These are phyloP conservation scores for Tetragonula clypearis DNA, from an alignment of 1,140 invertebrate genomes.

Conservation along the genomic window DNA sequence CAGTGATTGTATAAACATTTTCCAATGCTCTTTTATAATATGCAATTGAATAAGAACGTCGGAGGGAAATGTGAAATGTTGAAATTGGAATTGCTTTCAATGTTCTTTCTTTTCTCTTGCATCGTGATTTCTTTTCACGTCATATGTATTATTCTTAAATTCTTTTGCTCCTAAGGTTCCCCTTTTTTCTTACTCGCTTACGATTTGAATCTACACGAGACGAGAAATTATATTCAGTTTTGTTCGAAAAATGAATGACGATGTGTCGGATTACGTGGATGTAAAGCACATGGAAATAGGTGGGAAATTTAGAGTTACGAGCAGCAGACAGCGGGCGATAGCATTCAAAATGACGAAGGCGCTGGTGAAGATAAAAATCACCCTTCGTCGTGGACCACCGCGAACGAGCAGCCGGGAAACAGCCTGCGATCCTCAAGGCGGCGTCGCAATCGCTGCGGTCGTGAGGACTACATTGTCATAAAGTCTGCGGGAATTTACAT, in stretches of 20 bases:
- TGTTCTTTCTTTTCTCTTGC: too few relatives aligned
- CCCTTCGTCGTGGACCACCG: slow-evolving; percentile 59
- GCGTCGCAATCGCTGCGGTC: slow-evolving; percentile 61
- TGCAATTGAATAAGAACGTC: neutral
- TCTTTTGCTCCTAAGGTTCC: neutral
- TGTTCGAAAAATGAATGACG: neutral
- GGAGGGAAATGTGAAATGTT: too few relatives aligned
- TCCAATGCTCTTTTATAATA: neutral
- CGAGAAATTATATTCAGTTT: neutral
- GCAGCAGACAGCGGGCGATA: slow-evolving; percentile 24
- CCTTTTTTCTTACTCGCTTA: neutral
- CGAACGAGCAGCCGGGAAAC: slow-evolving; percentile 46
- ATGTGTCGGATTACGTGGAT: neutral
- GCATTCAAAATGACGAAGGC: slow-evolving; percentile 17
- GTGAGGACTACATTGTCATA: slow-evolving; percentile 79
- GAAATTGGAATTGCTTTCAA: too few relatives aligned
- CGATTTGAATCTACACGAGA: neutral
- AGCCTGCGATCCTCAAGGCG: slow-evolving; percentile 47
- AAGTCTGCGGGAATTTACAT: slow-evolving; percentile 78
- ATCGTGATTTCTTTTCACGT: too few relatives aligned
- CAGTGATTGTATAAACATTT: neutral
- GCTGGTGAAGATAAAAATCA: slow-evolving; percentile 66
- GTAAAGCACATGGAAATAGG: slow-evolving; percentile 32
- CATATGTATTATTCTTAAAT: neutral
- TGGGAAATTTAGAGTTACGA: slow-evolving; percentile 45